Evolutionary conservation across 2,888 invertebrate species (phyloP).

Genomic region (Galeruca laticollis): DNA sequence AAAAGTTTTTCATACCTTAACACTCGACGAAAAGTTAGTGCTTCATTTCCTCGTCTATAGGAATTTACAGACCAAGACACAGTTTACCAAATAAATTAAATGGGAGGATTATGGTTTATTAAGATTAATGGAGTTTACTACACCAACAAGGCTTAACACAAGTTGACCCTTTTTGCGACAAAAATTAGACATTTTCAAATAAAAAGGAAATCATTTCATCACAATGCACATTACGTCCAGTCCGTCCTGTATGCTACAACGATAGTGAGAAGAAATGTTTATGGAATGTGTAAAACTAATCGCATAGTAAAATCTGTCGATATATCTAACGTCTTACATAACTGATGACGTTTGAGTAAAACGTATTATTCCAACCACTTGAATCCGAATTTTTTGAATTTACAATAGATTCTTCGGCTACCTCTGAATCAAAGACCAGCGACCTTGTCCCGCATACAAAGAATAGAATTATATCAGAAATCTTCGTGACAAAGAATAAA

Average conservation of each 20-base stretch:
- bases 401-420: conserved; percentile 49
- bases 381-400: conserved; percentile 48
- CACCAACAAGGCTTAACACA: too few relatives aligned
- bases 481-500: conserved; percentile 40
- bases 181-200: too few relatives aligned
- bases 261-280: neutral
- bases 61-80: too few relatives aligned
- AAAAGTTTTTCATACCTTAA: too few relatives aligned
- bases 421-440: conserved; percentile 33
- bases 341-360: conserved; percentile 52
- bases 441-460: conserved; percentile 26
- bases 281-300: conserved; percentile 6
- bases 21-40: too few relatives aligned
- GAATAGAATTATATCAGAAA: conserved; percentile 41
- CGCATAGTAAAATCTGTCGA: conserved; percentile 10
- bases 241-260: neutral
- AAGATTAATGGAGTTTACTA: too few relatives aligned
- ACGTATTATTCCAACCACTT: conserved; percentile 54
- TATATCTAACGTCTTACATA: conserved; percentile 47
- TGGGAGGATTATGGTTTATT: too few relatives aligned
- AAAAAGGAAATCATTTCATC: too few relatives aligned
- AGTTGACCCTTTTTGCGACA: too few relatives aligned
- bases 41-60: too few relatives aligned
- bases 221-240: neutral
- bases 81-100: too few relatives aligned